These are phyloP conservation scores for Dreissena rostriformis DNA, from an alignment of 1,140 invertebrate genomes.

Conservation along the genomic window DNA sequence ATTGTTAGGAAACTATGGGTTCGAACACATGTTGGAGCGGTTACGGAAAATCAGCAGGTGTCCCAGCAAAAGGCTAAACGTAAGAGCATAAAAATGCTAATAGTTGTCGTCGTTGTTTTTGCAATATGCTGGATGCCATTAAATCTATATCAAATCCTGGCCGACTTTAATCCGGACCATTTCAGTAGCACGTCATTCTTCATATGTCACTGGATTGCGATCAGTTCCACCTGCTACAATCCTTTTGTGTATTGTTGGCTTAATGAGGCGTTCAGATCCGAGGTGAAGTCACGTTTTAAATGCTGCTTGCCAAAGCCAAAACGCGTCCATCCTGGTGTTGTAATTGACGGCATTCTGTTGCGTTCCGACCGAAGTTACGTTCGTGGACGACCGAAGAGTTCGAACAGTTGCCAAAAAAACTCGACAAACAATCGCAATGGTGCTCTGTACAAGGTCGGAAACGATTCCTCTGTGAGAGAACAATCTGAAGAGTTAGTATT, in stretches of 20 bases:
- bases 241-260: slow-evolving; percentile 84
- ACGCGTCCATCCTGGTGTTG: slow-evolving; percentile 29
- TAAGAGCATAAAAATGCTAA: slow-evolving; percentile 81
- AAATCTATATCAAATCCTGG: slow-evolving; percentile 83
- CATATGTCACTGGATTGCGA: slow-evolving; percentile 83
- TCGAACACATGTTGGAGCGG: slow-evolving; percentile 72
- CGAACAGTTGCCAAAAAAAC: background rate
- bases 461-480: slow-evolving; percentile 10
- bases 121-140: slow-evolving; percentile 83
- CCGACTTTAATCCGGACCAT: slow-evolving; percentile 81
- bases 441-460: slow-evolving; percentile 20
- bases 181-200: slow-evolving; percentile 80
- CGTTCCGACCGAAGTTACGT: slow-evolving; percentile 23
- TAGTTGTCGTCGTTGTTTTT: slow-evolving; percentile 82
- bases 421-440: slow-evolving; percentile 1
- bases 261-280: slow-evolving; percentile 79
- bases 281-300: slow-evolving; percentile 71
- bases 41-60: slow-evolving; percentile 74
- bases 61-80: slow-evolving; percentile 75
- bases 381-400: slow-evolving; percentile 26
- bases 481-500: slow-evolving; percentile 35
- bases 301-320: slow-evolving; percentile 58
- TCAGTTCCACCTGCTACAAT: slow-evolving; percentile 84
- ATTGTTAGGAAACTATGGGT: slow-evolving; percentile 76
- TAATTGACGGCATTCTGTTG: slow-evolving; percentile 40